A percentile compares a stretch with the other conserved stretches of the same genome.
These are phyloP conservation scores for Megaleporinus macrocephalus DNA, from an alignment of 2,113 vertebrate genomes.

Conservation along the genomic window DNA sequence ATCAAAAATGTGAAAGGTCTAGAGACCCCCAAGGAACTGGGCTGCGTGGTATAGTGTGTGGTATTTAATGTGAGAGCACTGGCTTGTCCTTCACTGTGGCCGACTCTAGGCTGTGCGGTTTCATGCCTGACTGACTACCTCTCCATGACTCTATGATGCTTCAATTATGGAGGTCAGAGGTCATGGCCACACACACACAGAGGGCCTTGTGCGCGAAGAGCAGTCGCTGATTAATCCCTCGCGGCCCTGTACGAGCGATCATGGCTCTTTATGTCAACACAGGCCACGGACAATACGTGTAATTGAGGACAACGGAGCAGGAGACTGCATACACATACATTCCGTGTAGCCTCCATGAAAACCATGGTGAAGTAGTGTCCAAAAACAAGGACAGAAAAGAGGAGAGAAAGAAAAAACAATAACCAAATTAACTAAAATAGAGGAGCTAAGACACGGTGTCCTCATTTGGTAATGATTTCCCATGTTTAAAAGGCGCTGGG, in stretches of 20 bases:
- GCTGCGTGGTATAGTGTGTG: neutral
- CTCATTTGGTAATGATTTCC: constrained; percentile 74
- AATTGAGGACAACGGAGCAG: constrained; percentile 14
- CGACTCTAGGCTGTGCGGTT: neutral
- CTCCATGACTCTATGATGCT: constrained; percentile 38
- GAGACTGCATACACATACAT: neutral
- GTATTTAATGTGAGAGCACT: neutral
- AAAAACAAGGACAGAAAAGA: constrained; percentile 28
- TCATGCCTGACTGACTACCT: constrained; percentile 40
- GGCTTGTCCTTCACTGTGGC: neutral
- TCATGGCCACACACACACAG: constrained; percentile 30
- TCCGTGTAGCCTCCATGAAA: neutral
- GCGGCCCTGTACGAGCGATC: constrained; percentile 40
- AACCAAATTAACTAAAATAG: constrained; percentile 63
- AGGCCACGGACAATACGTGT: constrained; percentile 14
- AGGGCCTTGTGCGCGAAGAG: constrained; percentile 10
- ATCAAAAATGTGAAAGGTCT: neutral
- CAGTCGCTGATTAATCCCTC: constrained; percentile 39
- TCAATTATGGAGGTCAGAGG: constrained; percentile 48
- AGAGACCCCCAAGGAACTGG: neutral
- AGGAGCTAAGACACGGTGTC: constrained; percentile 69
- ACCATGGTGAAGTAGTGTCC: constrained; percentile 1
- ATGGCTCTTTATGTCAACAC: constrained; percentile 42
- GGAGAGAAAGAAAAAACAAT: constrained; percentile 49
- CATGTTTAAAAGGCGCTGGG: constrained; percentile 63